A percentile compares a stretch with the other conserved stretches of the same genome.
Evolutionary conservation across 1,140 invertebrate species (phyloP).

Genomic region (Caenorhabditis remanei): DNA sequence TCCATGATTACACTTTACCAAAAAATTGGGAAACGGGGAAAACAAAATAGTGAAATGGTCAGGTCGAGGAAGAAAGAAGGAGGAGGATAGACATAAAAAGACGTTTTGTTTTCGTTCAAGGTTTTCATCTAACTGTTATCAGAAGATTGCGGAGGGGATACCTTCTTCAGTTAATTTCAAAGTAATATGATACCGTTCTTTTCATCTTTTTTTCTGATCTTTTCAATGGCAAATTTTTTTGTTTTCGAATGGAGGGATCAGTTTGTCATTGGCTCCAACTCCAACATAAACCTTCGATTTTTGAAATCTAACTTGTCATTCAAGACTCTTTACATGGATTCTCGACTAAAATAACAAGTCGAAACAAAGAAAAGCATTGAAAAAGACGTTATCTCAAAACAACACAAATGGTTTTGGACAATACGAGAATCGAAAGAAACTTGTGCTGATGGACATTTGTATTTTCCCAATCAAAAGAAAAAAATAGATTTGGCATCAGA

Average conservation of each 20-base stretch:
- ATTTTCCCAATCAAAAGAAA: not conserved
- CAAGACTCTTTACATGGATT: no score
- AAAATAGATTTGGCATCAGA: not conserved
- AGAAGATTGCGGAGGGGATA: no score
- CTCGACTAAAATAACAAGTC: no score
- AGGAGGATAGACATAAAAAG: conserved; percentile 4
- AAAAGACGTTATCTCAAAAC: no score
- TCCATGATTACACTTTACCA: not conserved
- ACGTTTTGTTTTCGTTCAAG: conserved; percentile 20
- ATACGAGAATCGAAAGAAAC: not conserved
- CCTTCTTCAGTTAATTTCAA: not conserved
- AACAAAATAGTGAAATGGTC: not conserved
- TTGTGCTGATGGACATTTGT: not conserved
- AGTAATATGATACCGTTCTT: conserved; percentile 18
- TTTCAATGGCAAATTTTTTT: not conserved
- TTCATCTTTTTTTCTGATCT: not conserved
- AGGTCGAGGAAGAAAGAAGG: not conserved
- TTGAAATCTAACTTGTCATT: no score
- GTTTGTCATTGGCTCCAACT: no score
- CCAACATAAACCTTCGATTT: no score
- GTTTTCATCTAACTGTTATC: not conserved
- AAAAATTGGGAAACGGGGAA: not conserved
- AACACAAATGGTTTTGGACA: not conserved
- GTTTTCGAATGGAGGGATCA: not conserved
- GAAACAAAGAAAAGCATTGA: no score